Evolutionary conservation across 2,113 vertebrate species (phyloP).

Genomic region (Pelecanoides urinatrix): DNA sequence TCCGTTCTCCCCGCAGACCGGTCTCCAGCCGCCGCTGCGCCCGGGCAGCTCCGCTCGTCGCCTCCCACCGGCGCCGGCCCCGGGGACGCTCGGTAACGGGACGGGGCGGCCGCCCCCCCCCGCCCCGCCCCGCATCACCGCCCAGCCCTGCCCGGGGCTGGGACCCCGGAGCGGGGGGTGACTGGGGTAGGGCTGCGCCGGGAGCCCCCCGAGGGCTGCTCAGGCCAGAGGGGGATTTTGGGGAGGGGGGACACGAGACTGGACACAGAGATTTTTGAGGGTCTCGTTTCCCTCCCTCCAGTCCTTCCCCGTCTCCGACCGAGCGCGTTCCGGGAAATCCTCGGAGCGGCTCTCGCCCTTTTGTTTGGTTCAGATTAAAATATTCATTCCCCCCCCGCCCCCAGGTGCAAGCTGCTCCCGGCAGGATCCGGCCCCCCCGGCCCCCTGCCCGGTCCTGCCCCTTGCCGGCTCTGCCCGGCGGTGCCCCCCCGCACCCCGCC

Average conservation of each 20-base stretch:
- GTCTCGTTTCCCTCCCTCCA: not conserved
- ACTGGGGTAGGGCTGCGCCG: not conserved
- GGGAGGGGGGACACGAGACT: not conserved
- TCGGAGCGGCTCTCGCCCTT: not conserved
- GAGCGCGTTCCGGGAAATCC: not conserved
- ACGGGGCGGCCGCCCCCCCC: too few relatives aligned
- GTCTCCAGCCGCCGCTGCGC: too few relatives aligned
- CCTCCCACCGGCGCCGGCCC: too few relatives aligned
- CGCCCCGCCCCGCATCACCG: not conserved
- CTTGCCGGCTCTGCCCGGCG: not conserved
- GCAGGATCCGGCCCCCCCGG: not conserved
- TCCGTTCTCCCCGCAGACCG: too few relatives aligned
- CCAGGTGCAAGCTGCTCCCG: not conserved
- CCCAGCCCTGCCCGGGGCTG: not conserved
- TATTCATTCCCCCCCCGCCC: not conserved
- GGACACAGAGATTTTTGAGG: not conserved
- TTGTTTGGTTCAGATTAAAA: slow-evolving; percentile 33
- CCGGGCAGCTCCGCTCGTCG: too few relatives aligned
- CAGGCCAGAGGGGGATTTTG: not conserved
- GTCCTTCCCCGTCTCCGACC: not conserved
- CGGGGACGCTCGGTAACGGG: too few relatives aligned
- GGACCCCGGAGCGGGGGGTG: not conserved
- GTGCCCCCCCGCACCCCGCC: not conserved
- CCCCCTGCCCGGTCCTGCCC: not conserved
- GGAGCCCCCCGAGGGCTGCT: not conserved